These are phyloP conservation scores for Dicrurus megarhynchus DNA, from an alignment of 2,113 vertebrate species.

Conservation along the genomic window DNA sequence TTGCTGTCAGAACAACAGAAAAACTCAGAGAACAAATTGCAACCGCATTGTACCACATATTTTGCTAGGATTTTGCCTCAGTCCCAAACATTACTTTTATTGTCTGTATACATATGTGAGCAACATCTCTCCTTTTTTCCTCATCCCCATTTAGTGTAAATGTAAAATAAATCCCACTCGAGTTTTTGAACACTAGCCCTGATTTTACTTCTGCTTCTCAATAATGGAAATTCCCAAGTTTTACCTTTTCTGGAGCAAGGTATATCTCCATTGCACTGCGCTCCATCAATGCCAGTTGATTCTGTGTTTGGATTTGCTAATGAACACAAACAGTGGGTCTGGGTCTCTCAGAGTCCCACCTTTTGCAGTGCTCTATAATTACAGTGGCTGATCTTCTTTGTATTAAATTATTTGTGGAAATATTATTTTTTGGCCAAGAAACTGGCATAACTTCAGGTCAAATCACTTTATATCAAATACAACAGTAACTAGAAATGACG, in stretches of 20 bases:
- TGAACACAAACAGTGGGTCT: too few species aligned
- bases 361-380: too few species aligned
- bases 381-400: not conserved
- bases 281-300: not conserved
- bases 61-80: not conserved
- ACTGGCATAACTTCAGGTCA: not conserved
- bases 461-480: not conserved
- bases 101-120: not conserved
- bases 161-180: not conserved
- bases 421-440: not conserved
- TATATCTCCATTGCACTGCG: fast-evolving
- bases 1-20: not conserved
- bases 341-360: not conserved
- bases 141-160: not conserved
- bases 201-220: not conserved
- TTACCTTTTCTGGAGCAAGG: not conserved
- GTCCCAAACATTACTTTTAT: not conserved
- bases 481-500: not conserved
- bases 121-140: not conserved
- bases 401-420: not conserved
- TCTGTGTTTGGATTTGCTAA: not conserved
- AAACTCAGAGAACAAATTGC: not conserved
- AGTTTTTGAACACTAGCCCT: not conserved
- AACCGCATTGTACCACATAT: not conserved
- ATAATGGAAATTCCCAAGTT: not conserved